phyloP scores from a whole-genome alignment of 37 sponge, comb jelly and placozoan genomes.

The Beroe ovata region DNA sequence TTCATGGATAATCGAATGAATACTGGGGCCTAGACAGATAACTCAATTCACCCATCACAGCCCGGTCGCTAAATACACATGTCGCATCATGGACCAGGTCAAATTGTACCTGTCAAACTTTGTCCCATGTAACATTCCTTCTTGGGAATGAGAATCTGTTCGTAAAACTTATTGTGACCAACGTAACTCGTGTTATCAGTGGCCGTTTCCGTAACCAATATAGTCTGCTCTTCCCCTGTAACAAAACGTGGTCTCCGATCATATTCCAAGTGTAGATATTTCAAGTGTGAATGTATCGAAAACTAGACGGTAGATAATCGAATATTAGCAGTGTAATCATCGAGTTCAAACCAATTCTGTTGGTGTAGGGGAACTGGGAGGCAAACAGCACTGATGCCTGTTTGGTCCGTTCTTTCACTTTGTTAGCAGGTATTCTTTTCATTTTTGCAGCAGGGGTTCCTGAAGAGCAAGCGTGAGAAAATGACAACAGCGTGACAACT shows the following conservation, averaged over 20 bases:
- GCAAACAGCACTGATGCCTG: not conserved
- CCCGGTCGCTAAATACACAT: too few relatives aligned
- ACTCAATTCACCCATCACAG: too few relatives aligned
- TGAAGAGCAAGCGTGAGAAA: too few relatives aligned
- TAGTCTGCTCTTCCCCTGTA: slow-evolving; percentile 73
- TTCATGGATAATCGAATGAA: too few relatives aligned
- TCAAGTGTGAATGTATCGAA: too few relatives aligned
- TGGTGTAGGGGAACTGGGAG: slow-evolving; percentile 16
- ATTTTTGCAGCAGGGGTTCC: slow-evolving; percentile 96
- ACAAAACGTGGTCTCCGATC: not conserved
- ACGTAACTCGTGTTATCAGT: slow-evolving; percentile 81
- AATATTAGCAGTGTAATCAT: too few relatives aligned
- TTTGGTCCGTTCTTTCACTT: slow-evolving; percentile 68
- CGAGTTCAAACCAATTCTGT: slow-evolving; percentile 15
- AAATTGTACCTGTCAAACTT: not conserved
- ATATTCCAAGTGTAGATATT: too few relatives aligned
- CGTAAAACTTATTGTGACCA: slow-evolving; percentile 93
- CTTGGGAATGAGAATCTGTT: slow-evolving; percentile 83
- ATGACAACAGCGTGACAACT: too few relatives aligned
- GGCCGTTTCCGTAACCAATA: slow-evolving; percentile 88
- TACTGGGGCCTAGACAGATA: too few relatives aligned
- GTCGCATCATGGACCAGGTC: too few relatives aligned
- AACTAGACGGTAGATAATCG: too few relatives aligned
- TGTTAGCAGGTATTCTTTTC: slow-evolving; percentile 86
- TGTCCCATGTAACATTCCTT: slow-evolving; percentile 74